Conservation (phyloP, 1,140 invertebrate species). For the Drosophila arizonae region DNA sequence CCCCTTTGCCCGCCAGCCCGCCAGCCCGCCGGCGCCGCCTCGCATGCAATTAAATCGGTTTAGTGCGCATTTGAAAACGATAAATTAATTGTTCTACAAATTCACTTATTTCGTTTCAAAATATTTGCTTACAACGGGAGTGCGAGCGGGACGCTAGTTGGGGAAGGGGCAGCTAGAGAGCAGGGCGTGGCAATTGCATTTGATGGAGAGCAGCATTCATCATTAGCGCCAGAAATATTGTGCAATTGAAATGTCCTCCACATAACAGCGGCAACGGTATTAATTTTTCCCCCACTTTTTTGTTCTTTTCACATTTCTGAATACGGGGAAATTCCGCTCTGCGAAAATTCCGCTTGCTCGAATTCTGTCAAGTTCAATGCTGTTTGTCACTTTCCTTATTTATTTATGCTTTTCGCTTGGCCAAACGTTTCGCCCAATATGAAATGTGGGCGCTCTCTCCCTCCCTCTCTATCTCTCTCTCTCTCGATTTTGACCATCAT, state of each 20-base stretch:
- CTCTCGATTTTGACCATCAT: no score
- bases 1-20: not conserved
- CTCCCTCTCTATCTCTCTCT: no score
- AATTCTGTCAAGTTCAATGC: conserved; percentile 37
- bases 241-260: conserved; percentile 24
- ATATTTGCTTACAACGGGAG: conserved; percentile 21
- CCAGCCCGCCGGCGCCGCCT: not conserved
- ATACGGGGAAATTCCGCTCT: not conserved
- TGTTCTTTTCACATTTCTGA: no score
- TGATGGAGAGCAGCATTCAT: not conserved
- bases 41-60: conserved; percentile 35
- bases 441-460: conserved; percentile 10
- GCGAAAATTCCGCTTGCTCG: conserved; percentile 7
- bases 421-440: conserved; percentile 23
- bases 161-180: no score
- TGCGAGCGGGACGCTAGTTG: not conserved
- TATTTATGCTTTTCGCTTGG: conserved; percentile 25
- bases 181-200: not conserved
- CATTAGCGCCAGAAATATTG: not conserved
- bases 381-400: conserved; percentile 13
- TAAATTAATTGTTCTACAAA: conserved; percentile 38
- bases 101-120: conserved; percentile 30
- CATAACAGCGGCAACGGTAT: not conserved
- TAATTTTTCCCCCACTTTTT: not conserved
- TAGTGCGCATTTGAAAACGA: conserved; percentile 49